These are phyloP conservation scores for Ursus arctos DNA, from an alignment of 2,113 vertebrate genomes.

Conservation along the genomic window DNA sequence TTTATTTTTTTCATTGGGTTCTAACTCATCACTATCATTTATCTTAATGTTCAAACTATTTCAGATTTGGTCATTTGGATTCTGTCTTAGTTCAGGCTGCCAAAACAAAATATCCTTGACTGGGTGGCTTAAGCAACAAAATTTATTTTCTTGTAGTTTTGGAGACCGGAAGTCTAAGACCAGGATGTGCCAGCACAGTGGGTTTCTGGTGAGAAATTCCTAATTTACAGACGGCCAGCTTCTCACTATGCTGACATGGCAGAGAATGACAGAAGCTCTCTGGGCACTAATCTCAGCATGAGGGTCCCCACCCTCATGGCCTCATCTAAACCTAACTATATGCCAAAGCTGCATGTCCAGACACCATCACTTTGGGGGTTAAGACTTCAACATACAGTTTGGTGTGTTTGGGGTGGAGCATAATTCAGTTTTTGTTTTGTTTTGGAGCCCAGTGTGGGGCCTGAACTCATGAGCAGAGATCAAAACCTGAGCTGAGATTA, in stretches of 20 bases:
- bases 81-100: background rate
- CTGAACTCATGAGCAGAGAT: background rate
- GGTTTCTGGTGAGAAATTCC: background rate
- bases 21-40: background rate
- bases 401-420: too few species aligned
- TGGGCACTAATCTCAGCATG: background rate
- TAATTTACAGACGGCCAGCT: background rate
- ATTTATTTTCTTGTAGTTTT: background rate
- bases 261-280: background rate
- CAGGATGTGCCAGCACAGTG: background rate
- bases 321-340: background rate
- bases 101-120: constrained; percentile 5
- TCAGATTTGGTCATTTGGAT: background rate
- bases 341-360: background rate
- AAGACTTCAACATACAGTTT: background rate
- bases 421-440: background rate
- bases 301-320: background rate
- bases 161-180: background rate
- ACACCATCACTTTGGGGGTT: background rate
- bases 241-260: background rate
- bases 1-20: background rate
- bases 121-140: background rate
- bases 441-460: background rate
- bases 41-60: background rate
- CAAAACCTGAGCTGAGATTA: background rate